Conservation (phyloP, 2,888 invertebrate species). For the Sabatieria punctata region DNA sequence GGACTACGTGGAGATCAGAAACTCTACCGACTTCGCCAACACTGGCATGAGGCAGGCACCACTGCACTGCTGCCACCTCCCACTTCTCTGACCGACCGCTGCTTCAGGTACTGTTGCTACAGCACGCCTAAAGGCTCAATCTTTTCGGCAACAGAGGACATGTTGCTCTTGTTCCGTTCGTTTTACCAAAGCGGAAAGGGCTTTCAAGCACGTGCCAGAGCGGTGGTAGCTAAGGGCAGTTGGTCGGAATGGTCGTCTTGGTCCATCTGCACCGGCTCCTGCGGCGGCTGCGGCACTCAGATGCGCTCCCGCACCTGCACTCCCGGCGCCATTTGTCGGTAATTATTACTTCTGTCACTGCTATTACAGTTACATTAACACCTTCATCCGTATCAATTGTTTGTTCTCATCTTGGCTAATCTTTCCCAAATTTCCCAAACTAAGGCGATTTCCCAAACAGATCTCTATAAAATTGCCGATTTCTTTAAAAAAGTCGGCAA, state of each 20-base stretch:
- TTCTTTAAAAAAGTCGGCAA: no score
- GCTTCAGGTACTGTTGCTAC: conserved; percentile 28
- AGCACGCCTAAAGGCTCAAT: conserved; percentile 25
- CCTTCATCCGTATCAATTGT: no score
- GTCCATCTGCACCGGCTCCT: conserved; percentile 24
- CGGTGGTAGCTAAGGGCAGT: conserved; percentile 11
- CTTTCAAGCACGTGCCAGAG: conserved; percentile 24
- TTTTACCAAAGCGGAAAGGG: conserved; percentile 30
- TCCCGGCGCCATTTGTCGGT: conserved; percentile 20
- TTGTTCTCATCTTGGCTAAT: no score
- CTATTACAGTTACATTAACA: no score
- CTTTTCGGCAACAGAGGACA: conserved; percentile 27
- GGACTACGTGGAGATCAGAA: conserved; percentile 31
- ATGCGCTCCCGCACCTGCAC: conserved; percentile 20
- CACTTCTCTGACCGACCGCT: not conserved
- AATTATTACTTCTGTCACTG: conserved; percentile 14
- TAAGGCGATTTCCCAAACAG: no score
- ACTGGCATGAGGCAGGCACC: conserved; percentile 30
- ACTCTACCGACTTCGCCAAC: conserved; percentile 31
- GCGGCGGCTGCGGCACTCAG: conserved; percentile 27
- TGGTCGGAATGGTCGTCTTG: conserved; percentile 23
- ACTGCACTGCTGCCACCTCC: not conserved
- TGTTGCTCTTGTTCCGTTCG: conserved; percentile 29
- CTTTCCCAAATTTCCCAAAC: no score
- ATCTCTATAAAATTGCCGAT: no score